A percentile compares a stretch with the other conserved stretches of the same genome.
These are phyloP conservation scores for Brachyrhaphis roseni DNA, from an alignment of 2,797 vertebrate species.

Conservation along the genomic window DNA sequence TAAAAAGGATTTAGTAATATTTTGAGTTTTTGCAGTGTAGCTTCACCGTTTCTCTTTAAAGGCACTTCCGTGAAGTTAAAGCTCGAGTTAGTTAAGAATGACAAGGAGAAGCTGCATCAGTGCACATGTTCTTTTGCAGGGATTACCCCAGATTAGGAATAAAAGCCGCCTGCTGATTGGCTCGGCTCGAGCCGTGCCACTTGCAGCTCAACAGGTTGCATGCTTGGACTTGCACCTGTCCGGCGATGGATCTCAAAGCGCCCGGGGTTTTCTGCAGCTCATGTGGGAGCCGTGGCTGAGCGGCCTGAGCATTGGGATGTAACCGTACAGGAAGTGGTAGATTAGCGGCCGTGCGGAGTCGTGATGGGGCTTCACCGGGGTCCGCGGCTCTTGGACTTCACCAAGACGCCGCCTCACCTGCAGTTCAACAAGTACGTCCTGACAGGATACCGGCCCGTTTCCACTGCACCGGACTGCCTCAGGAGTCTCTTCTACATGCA, in stretches of 20 bases:
- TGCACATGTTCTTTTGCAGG: constrained; percentile 59
- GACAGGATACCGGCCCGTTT: constrained; percentile 89
- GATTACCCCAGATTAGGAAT: constrained; percentile 76
- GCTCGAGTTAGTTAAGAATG: constrained; percentile 27
- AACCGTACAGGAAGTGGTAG: constrained; percentile 35
- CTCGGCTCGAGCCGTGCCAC: constrained; percentile 63
- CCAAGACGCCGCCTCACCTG: constrained; percentile 88
- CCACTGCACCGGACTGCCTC: constrained; percentile 84
- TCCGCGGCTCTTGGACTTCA: constrained; percentile 87
- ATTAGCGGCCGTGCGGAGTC: constrained; percentile 29
- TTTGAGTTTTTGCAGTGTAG: too few relatives aligned
- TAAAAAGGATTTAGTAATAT: too few relatives aligned
- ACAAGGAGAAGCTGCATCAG: constrained; percentile 49
- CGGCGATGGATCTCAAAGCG: constrained; percentile 43
- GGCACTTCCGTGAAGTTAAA: constrained; percentile 29
- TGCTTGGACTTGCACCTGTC: constrained; percentile 64
- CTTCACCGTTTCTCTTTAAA: neutral
- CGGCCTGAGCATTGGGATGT: constrained; percentile 47
- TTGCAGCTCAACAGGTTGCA: constrained; percentile 69
- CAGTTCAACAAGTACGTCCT: constrained; percentile 93
- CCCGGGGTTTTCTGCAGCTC: constrained; percentile 19
- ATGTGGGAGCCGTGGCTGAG: constrained; percentile 10
- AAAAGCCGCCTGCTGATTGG: constrained; percentile 67
- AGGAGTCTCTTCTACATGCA: constrained; percentile 92
- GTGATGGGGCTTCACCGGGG: constrained; percentile 82